Evolutionary conservation across 1,140 invertebrate species (phyloP).

Genomic region (Aphidius gifuensis): DNA sequence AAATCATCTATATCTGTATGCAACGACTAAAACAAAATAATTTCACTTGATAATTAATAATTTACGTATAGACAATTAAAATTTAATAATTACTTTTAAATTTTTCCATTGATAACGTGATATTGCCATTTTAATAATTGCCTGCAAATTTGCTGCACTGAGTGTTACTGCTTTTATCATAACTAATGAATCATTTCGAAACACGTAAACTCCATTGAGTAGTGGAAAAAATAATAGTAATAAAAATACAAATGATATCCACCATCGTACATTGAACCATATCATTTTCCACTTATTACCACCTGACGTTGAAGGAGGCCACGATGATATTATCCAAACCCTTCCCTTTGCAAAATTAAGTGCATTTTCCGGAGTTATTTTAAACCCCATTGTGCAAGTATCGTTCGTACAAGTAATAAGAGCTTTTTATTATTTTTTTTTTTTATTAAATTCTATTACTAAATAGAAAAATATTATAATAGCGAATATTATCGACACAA

Average conservation of each 20-base stretch:
- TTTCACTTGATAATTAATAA: too few relatives aligned
- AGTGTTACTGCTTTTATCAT: slow-evolving; percentile 22
- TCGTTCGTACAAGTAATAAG: too few relatives aligned
- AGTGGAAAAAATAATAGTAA: slow-evolving; percentile 2
- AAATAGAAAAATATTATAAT: background rate
- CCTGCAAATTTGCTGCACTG: slow-evolving; percentile 16
- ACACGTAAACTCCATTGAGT: slow-evolving; percentile 12
- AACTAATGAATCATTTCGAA: slow-evolving; percentile 8
- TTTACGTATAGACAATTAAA: too few relatives aligned
- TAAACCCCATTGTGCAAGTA: background rate
- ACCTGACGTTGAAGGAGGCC: slow-evolving; percentile 22
- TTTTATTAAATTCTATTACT: background rate
- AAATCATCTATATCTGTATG: slow-evolving; percentile 30
- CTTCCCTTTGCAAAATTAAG: slow-evolving; percentile 22
- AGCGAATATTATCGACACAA: too few relatives aligned
- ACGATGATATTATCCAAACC: slow-evolving; percentile 23
- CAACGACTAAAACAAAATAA: slow-evolving; percentile 24
- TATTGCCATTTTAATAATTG: slow-evolving; percentile 22
- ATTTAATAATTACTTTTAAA: slow-evolving; percentile 14
- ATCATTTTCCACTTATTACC: background rate
- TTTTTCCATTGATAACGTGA: slow-evolving; percentile 15
- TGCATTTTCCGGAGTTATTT: slow-evolving; percentile 17
- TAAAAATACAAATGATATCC: slow-evolving; percentile 6
- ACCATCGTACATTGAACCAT: slow-evolving; percentile 9
- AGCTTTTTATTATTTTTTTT: too few relatives aligned